phyloP scores from a whole-genome alignment of 2,797 vertebrate species.

The Leuciscus waleckii region DNA sequence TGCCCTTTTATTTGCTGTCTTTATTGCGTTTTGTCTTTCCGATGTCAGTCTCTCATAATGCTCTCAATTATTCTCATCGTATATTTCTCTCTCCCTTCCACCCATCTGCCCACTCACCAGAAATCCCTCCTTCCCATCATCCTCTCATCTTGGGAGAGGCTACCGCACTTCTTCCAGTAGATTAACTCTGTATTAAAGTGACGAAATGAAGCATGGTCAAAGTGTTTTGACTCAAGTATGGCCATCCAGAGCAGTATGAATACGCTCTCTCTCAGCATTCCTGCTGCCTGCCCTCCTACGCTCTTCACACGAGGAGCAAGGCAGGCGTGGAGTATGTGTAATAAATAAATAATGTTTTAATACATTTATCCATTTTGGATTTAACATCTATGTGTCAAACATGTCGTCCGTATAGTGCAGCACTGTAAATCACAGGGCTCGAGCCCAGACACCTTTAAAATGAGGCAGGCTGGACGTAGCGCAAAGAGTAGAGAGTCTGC shows the following conservation, averaged over 20 bases:
- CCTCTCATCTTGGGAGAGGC: conserved; percentile 19
- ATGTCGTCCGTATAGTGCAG: conserved; percentile 57
- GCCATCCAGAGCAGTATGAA: conserved; percentile 58
- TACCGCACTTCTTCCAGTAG: conserved; percentile 59
- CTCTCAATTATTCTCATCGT: conserved; percentile 35
- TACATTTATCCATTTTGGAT: conserved; percentile 64
- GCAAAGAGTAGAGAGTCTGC: conserved; percentile 53
- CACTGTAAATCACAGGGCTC: conserved; percentile 59
- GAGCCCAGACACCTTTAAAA: conserved; percentile 61
- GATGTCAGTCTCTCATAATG: conserved; percentile 50
- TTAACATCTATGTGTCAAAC: conserved; percentile 55
- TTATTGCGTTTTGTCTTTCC: conserved; percentile 54
- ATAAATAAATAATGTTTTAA: conserved; percentile 65
- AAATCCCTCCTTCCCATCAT: conserved; percentile 40
- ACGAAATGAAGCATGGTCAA: conserved; percentile 61
- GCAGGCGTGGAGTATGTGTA: conserved; percentile 42
- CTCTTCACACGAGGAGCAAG: conserved; percentile 42
- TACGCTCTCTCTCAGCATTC: conserved; percentile 56
- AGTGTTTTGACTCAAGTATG: conserved; percentile 55
- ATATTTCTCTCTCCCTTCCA: conserved; percentile 12
- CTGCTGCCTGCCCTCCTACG: conserved; percentile 18
- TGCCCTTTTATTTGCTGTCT: conserved; percentile 51
- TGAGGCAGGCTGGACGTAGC: conserved; percentile 32
- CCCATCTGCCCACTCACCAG: conserved; percentile 41
- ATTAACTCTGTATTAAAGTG: conserved; percentile 59